These are phyloP conservation scores for Philonicus albiceps DNA, from an alignment of 2,888 invertebrate genomes.

Conservation along the genomic window DNA sequence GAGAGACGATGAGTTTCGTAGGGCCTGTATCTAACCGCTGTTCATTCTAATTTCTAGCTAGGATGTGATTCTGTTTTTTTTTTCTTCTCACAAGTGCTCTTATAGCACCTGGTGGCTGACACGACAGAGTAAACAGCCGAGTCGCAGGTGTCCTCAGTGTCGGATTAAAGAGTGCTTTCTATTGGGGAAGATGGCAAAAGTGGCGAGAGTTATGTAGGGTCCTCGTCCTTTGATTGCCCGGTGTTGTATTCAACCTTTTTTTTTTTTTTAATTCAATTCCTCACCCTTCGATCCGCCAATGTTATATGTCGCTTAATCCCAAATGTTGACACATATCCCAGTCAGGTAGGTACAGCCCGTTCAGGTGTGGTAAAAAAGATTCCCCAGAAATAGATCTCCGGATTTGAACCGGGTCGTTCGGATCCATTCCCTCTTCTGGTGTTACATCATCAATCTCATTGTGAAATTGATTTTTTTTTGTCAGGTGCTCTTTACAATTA, in stretches of 20 bases:
- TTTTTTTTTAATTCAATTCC: not conserved
- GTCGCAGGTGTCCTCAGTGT: not conserved
- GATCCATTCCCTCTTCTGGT: not conserved
- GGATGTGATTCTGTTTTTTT: not conserved
- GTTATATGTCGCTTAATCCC: not conserved
- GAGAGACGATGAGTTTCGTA: not conserved
- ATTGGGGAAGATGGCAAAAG: not conserved
- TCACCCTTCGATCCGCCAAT: not conserved
- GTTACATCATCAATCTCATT: constrained; percentile 17
- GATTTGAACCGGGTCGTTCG: not conserved
- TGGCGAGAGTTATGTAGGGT: not conserved
- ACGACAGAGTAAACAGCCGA: not conserved
- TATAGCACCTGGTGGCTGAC: not conserved
- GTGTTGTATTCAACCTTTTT: not conserved
- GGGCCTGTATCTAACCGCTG: not conserved
- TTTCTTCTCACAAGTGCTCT: not conserved
- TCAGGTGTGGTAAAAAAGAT: not conserved
- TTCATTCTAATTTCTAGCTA: not conserved
- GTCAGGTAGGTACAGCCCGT: not conserved
- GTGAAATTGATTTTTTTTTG: constrained; percentile 18
- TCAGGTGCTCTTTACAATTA: constrained; percentile 9
- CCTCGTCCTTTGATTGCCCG: not conserved
- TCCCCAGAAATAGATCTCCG: not conserved
- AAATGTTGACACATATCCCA: not conserved
- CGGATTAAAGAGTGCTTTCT: not conserved